phyloP scores from a whole-genome alignment of 2,797 vertebrate species.

The Varecia variegata region DNA sequence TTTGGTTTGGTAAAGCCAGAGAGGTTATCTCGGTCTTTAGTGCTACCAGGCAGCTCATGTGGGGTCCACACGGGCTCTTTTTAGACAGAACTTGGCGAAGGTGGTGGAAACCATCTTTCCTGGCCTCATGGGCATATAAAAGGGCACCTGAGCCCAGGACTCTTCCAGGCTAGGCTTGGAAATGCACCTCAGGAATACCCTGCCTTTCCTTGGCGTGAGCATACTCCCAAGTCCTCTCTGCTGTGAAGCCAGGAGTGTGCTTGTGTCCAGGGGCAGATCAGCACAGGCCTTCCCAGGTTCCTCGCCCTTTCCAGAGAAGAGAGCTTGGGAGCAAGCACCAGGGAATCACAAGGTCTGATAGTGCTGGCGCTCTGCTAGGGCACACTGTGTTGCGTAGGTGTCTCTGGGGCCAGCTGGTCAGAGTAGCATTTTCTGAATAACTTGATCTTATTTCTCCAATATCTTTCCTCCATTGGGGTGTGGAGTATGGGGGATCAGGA shows the following conservation, averaged over 20 bases:
- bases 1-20: not conserved
- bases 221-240: not conserved
- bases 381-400: fast-evolving
- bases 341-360: not conserved
- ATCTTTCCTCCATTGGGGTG: not conserved
- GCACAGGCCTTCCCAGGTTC: not conserved
- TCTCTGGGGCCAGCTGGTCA: not conserved
- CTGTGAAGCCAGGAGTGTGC: not conserved
- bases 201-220: not conserved
- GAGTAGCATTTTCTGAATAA: not conserved
- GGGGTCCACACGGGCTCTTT: not conserved
- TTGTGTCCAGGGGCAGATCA: not conserved
- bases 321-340: not conserved
- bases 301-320: not conserved
- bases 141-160: not conserved
- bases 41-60: not conserved
- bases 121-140: not conserved
- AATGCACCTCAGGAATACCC: not conserved
- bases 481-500: not conserved
- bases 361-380: too few relatives aligned
- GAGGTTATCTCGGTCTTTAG: not conserved
- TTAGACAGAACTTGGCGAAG: not conserved
- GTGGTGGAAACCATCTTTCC: not conserved
- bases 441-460: not conserved
- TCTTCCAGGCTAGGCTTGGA: not conserved